phyloP scores from a whole-genome alignment of 2,888 invertebrate genomes.

The Crematogaster levior region DNA sequence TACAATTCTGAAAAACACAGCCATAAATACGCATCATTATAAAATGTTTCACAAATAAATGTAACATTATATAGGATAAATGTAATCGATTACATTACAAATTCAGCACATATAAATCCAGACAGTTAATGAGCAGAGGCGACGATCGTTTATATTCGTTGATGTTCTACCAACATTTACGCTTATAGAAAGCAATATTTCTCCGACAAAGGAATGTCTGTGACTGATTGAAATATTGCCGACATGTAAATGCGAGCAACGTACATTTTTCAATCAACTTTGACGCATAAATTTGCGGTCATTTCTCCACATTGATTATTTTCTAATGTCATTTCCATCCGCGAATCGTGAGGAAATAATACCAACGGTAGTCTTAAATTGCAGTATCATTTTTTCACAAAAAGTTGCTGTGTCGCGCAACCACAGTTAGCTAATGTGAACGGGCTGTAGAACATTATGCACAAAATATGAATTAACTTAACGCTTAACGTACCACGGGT shows the following conservation, averaged over 20 bases:
- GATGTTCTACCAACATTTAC: slow-evolving; percentile 15
- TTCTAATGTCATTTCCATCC: background rate
- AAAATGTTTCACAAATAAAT: background rate
- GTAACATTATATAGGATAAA: background rate
- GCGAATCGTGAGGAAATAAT: background rate
- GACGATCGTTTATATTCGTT: slow-evolving; percentile 50
- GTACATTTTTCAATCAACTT: slow-evolving; percentile 30
- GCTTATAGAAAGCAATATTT: slow-evolving; percentile 29
- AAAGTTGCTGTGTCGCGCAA: background rate
- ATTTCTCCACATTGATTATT: slow-evolving; percentile 31
- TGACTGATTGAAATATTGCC: slow-evolving; percentile 38
- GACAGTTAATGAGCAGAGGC: slow-evolving; percentile 57
- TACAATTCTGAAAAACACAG: background rate
- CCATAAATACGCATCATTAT: background rate
- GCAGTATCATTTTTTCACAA: background rate
- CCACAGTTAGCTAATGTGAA: background rate
- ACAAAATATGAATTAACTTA: slow-evolving; percentile 43
- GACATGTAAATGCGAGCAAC: slow-evolving; percentile 30
- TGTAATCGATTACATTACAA: background rate
- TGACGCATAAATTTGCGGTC: background rate
- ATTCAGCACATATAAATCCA: background rate
- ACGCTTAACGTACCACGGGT: slow-evolving; percentile 3
- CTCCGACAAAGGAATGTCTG: background rate
- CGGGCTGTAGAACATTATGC: slow-evolving; percentile 7
- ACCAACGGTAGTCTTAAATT: background rate